A percentile compares a stretch with the other conserved stretches of the same genome.
Evolutionary conservation across 2,113 vertebrate genomes (phyloP).

Genomic region (Copsychus sechellarum): DNA sequence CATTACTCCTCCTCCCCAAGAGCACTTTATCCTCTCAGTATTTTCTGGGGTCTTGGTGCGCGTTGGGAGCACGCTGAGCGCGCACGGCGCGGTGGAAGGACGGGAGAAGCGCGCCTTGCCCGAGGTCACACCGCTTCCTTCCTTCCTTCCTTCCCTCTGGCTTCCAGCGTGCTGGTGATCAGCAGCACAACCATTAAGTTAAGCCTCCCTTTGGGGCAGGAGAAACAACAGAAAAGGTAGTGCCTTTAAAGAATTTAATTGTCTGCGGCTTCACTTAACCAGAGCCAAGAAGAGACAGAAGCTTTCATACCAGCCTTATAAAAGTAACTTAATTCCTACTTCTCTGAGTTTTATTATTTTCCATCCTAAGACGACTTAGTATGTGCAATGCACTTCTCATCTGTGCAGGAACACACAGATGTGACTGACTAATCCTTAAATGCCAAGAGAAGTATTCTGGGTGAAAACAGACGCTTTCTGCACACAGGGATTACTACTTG

Average conservation of each 20-base stretch:
- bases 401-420: background rate
- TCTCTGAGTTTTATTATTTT: background rate
- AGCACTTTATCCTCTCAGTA: constrained; percentile 41
- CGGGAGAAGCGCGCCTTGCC: accelerated
- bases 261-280: background rate
- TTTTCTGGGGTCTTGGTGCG: background rate
- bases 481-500: background rate
- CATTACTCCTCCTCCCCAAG: constrained; percentile 12
- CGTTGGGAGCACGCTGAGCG: accelerated
- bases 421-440: constrained; percentile 30
- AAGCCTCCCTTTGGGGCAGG: background rate
- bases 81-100: background rate
- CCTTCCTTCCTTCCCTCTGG: background rate
- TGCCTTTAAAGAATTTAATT: background rate
- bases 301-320: background rate
- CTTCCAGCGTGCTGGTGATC: background rate
- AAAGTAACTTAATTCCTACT: constrained; percentile 14
- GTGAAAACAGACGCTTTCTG: constrained; percentile 33
- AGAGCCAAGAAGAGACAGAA: background rate
- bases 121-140: background rate
- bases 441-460: background rate
- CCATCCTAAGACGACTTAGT: background rate
- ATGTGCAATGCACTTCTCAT: background rate
- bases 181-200: background rate
- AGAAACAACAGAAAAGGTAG: background rate